phyloP scores from a whole-genome alignment of 1,140 invertebrate species.

The Conus ventricosus region DNA sequence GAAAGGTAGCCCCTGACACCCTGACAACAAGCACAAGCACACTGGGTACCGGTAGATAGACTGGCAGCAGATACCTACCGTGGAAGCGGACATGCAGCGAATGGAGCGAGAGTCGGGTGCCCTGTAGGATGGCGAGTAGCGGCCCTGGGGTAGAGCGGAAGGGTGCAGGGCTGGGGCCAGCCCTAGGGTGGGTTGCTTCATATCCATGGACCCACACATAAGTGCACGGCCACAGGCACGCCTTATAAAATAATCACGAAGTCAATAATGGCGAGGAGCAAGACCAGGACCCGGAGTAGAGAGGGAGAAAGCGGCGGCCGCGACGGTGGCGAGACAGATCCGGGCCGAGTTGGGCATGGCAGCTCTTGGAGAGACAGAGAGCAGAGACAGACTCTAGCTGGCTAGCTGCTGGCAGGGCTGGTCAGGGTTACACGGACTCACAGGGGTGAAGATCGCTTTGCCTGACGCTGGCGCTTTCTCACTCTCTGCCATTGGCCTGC shows the following conservation, averaged over 20 bases:
- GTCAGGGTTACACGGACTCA: neutral
- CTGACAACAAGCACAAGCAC: too few species aligned
- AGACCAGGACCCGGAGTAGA: neutral
- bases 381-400: neutral
- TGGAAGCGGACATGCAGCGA: constrained; percentile 58
- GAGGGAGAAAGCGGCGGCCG: neutral
- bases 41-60: too few species aligned
- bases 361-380: neutral
- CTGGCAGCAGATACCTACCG: constrained; percentile 56
- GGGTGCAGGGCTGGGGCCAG: constrained; percentile 58
- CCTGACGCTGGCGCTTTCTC: neutral
- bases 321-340: neutral
- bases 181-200: constrained; percentile 51
- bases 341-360: neutral
- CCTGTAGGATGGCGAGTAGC: constrained; percentile 65
- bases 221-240: constrained; percentile 9
- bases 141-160: constrained; percentile 53
- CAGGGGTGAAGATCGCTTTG: neutral
- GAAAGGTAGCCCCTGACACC: too few species aligned
- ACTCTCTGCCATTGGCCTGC: neutral
- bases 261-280: constrained; percentile 6
- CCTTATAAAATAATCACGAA: constrained; percentile 41
- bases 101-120: constrained; percentile 59
- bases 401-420: too few species aligned
- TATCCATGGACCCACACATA: constrained; percentile 42